Base-by-base conservation (phyloP, 2,113 vertebrate species). In the Myrmophylax atrothorax region DNA sequence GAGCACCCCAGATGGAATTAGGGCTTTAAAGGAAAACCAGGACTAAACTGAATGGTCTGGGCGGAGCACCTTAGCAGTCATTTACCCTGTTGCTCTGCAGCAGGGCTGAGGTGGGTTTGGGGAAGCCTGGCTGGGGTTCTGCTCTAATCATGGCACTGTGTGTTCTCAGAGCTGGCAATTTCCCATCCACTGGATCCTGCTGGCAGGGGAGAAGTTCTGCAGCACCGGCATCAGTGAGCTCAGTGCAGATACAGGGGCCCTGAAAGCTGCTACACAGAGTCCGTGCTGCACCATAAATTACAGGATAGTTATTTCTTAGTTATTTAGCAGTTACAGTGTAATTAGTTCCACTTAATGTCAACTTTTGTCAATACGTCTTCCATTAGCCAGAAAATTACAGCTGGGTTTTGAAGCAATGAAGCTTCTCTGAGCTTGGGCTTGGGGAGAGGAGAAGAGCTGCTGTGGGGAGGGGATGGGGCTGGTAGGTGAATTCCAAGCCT, bases 311-410 rank as follows among this genome's bases (percentile, higher is more conserved):
- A 98, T 97, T 98, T 98, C 97, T 98, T 98, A 97, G 98, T 98
- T 98, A 98, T 97, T 98, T 98, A 97, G 97, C 97, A 96, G 96
- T 98, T 98, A 98, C 95, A 97, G 97, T 96, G 95, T 97, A 98
- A 98, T 98, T 98, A 98, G 98, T 98, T 98, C 98, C 97, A 97
- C 98, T 98, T 98, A 98, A 97, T 94, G 97, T 97, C 98, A 98
- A 97, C 97, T 97, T 97, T 97, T 98, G 97, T 98, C 97, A 98
- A 98, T 98, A 97, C 42, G 28, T 98, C 97, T 98, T 98, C 97
- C 94, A 98, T 98, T 98, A 98, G 97, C 80, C 87, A 89, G 96
- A 97, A 98, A 98, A 98, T 98, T 98, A 97, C 96, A 96, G 92
- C 95, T 96, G 95, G 90, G 67, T 96, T 97, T 97, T 94, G 29